A percentile compares a stretch with the other conserved stretches of the same genome.
These are phyloP conservation scores for Meloidogyne chitwoodi DNA, from an alignment of 1,140 invertebrate species.

Conservation along the genomic window DNA sequence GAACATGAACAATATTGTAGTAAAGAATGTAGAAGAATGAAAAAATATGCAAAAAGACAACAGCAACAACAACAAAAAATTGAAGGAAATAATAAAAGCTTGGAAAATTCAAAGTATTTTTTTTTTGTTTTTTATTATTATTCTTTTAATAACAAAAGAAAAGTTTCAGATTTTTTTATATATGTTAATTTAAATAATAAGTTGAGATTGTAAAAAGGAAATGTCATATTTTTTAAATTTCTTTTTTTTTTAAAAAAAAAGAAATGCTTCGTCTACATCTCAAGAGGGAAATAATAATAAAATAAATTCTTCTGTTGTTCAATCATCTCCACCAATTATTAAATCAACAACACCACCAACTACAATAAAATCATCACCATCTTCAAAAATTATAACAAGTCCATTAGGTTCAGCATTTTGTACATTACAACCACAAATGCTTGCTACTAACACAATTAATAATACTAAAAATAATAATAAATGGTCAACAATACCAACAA, in stretches of 20 bases:
- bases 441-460: background rate
- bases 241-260: no score
- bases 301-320: background rate
- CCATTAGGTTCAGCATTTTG: constrained; percentile 16
- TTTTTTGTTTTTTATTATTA: no score
- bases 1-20: constrained; percentile 21
- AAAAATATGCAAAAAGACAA: background rate
- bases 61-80: background rate
- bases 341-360: background rate
- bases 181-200: no score
- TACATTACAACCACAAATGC: constrained; percentile 11
- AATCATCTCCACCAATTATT: background rate
- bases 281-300: no score
- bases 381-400: constrained; percentile 1
- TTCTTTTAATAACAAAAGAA: no score
- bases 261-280: no score
- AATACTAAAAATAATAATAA: background rate
- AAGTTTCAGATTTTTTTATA: no score
- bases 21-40: constrained; percentile 9
- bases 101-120: no score
- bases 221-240: no score
- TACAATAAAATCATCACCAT: background rate
- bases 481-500: background rate
- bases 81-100: no score
- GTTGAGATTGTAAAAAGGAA: no score